A percentile compares a stretch with the other conserved stretches of the same genome.
These are phyloP conservation scores for Thaleichthys pacificus DNA, from an alignment of 2,797 vertebrate species.

Conservation along the genomic window DNA sequence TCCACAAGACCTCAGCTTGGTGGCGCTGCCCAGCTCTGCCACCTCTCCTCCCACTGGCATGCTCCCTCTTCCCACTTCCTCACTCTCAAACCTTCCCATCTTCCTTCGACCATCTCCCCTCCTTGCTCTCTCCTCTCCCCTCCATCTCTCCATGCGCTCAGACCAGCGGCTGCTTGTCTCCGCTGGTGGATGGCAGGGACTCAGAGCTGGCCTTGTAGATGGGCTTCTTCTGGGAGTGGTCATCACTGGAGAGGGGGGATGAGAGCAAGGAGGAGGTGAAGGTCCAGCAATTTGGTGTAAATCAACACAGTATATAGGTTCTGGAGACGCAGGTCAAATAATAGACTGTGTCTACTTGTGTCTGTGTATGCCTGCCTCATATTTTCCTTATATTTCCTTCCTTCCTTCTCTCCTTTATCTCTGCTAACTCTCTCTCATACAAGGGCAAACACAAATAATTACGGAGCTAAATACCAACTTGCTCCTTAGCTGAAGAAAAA, in stretches of 20 bases:
- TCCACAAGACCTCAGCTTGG: constrained; percentile 1
- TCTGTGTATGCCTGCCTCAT: background rate
- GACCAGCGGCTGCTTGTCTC: constrained; percentile 80
- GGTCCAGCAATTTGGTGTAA: background rate
- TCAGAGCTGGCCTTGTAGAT: constrained; percentile 80
- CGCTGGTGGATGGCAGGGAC: constrained; percentile 67
- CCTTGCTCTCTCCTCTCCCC: constrained; percentile 35
- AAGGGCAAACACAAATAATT: background rate
- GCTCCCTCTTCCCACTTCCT: constrained; percentile 18
- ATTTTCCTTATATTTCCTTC: constrained; percentile 40
- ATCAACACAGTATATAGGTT: no score
- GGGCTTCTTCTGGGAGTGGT: constrained; percentile 79
- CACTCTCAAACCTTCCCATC: constrained; percentile 17
- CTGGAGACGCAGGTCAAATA: background rate
- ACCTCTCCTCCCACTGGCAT: constrained; percentile 36
- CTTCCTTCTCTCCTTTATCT: constrained; percentile 24
- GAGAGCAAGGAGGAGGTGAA: constrained; percentile 6
- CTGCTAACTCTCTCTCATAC: constrained; percentile 1
- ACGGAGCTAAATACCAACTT: background rate
- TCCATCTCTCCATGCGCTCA: constrained; percentile 49
- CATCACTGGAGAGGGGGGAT: constrained; percentile 67
- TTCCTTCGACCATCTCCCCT: constrained; percentile 13
- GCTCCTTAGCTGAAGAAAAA: background rate
- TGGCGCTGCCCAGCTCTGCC: constrained; percentile 9
- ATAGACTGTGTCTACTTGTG: background rate